Base-by-base conservation (phyloP, 2,888 invertebrate species). In the Netelia fuscicornis region DNA sequence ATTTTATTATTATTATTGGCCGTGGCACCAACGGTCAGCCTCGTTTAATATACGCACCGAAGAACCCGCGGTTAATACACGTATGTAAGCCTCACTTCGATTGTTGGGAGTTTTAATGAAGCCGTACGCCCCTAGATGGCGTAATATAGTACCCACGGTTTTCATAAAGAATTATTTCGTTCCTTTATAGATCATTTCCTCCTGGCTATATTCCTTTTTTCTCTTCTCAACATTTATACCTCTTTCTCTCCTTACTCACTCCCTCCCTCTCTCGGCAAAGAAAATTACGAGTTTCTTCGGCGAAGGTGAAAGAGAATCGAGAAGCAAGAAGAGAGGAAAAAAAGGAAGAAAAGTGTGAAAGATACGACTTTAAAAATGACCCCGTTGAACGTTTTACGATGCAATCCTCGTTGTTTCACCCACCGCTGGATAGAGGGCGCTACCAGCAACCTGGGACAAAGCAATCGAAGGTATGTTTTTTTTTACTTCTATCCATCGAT, bases 41-140 rank as follows among this genome's bases (percentile, higher is more conserved):
- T 71, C 30, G 30, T 30, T 30, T 11, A 60, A 62, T 44, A 48
- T 62, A 70, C 67, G 62, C 60, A 72, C 37, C 10, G n/a, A 70
- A 52, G 48, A 44, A 58, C 17, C 5, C 20, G 20, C 25, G 11
- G 20, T 11, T 30, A 20, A 52, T 68, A 70, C 62, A 60, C 68
- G 11, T 64, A 70, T 70, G 30, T 62, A 62, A 17, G 48, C 62
- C 81, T 71, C 30, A 5, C 80, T 62, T 76, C 67, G 81, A 81
- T 81, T 72, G 81, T 76, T 76, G 70, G 67, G 72, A 5, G 5
- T 30, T 77, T 76, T 77, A 84, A 84, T 25, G 80, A 84, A 84
- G 80, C 72, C 65, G 42, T 60, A 13, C 13, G n/a, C 25, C 42
- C 37, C 67, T 54, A 62, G 48, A 62, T 67, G 54, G 71, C 76